Evolutionary conservation across 2,888 invertebrate genomes (phyloP).

Genomic region (Caenorhabditis auriculariae): DNA sequence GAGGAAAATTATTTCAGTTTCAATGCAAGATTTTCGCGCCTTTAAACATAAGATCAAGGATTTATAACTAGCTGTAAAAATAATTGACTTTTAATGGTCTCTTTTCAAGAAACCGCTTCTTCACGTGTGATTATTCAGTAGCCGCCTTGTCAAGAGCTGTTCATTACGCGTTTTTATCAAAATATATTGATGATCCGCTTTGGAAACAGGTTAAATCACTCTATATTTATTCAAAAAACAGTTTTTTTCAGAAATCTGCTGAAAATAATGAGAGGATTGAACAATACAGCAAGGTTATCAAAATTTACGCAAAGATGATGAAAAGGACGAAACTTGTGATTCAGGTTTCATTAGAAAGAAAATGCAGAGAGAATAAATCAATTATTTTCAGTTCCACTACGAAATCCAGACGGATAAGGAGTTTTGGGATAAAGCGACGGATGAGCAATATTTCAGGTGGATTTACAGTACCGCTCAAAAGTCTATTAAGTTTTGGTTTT

Average conservation of each 20-base stretch:
- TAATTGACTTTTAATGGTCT: background rate
- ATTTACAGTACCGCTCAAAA: too few relatives aligned
- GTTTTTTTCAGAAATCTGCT: background rate
- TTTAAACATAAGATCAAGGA: slow-evolving; percentile 4
- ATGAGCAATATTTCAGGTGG: too few relatives aligned
- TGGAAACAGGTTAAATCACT: slow-evolving; percentile 5
- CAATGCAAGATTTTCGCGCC: background rate
- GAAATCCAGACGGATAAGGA: slow-evolving; percentile 14
- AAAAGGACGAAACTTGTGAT: too few relatives aligned
- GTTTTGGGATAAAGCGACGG: slow-evolving; percentile 16
- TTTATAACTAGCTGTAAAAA: background rate
- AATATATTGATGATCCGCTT: slow-evolving; percentile 15
- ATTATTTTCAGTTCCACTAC: slow-evolving; percentile 5
- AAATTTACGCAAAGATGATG: slow-evolving; percentile 2
- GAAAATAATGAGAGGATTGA: slow-evolving; percentile 1
- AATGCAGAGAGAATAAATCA: background rate
- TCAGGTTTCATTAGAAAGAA: too few relatives aligned
- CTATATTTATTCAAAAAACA: background rate
- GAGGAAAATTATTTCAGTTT: background rate
- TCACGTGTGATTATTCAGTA: slow-evolving; percentile 18
- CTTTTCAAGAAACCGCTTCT: slow-evolving; percentile 9
- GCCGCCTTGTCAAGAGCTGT: slow-evolving; percentile 9
- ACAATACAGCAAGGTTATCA: slow-evolving; percentile 7
- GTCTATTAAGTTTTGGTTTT: too few relatives aligned
- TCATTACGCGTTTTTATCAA: slow-evolving; percentile 13